Conservation (phyloP, 2,797 vertebrate genomes). For the Manis javanica region DNA sequence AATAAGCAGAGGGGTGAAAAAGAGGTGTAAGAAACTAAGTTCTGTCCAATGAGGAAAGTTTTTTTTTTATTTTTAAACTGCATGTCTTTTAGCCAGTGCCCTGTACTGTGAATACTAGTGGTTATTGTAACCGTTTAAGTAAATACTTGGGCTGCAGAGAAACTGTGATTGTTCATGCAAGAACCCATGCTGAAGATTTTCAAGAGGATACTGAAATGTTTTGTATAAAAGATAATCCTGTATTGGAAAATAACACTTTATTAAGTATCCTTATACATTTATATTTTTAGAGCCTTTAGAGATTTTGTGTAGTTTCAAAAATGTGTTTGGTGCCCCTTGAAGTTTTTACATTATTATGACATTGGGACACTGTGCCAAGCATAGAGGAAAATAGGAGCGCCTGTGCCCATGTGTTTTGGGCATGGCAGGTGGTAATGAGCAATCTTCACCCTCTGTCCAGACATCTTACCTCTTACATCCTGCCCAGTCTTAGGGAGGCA, state of each 20-base stretch:
- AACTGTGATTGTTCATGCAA: background rate
- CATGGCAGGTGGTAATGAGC: background rate
- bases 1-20: background rate
- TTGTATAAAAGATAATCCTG: background rate
- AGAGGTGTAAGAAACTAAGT: background rate
- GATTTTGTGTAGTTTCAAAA: background rate
- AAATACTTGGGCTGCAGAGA: background rate
- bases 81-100: background rate
- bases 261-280: background rate
- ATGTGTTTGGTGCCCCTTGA: background rate
- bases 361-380: background rate
- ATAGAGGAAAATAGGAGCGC: background rate
- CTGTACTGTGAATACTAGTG: background rate
- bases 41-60: background rate
- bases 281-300: background rate
- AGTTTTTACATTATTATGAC: background rate
- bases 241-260: constrained; percentile 2
- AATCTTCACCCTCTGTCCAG: constrained; percentile 63
- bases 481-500: constrained; percentile 66
- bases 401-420: background rate
- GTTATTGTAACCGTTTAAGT: background rate
- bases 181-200: background rate
- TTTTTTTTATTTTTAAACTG: background rate
- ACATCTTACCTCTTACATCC: background rate
- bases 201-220: background rate